Conservation (phyloP, 2,797 vertebrate genomes). For the Simalia tracyae region DNA sequence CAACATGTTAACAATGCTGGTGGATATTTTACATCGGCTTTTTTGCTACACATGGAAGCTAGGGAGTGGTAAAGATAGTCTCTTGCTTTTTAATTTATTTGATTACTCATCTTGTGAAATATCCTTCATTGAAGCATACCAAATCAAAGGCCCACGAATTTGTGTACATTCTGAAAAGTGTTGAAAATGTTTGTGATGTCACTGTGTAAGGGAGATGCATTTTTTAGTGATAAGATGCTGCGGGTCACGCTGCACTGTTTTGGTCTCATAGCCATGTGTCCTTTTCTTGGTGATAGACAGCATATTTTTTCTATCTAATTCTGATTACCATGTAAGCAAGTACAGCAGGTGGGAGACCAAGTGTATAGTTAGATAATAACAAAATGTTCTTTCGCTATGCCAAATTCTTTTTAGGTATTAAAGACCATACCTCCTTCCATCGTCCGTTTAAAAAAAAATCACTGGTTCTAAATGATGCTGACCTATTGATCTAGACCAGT, state of each 20-base stretch:
- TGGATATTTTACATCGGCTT: neutral
- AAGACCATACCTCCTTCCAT: neutral
- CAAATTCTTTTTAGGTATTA: conserved; percentile 4
- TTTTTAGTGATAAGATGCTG: conserved; percentile 17
- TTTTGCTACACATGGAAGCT: neutral
- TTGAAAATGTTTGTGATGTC: neutral
- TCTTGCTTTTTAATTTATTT: neutral
- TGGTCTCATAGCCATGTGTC: neutral
- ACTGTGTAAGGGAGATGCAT: neutral
- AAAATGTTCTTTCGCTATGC: conserved; percentile 20
- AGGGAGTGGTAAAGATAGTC: neutral
- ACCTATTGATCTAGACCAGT: neutral
- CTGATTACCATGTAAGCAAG: neutral
- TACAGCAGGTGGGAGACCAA: conserved; percentile 40
- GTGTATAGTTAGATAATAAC: conserved; percentile 12
- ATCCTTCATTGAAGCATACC: conserved; percentile 21
- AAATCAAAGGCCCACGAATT: neutral
- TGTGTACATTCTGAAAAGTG: conserved; percentile 22
- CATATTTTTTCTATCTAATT: conserved; percentile 2
- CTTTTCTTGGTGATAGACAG: neutral
- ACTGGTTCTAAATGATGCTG: conserved; percentile 2
- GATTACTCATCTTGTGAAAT: neutral
- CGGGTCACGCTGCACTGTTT: neutral
- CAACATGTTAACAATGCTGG: conserved; percentile 8
- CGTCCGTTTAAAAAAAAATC: neutral